A percentile compares a stretch with the other conserved stretches of the same genome.
Evolutionary conservation across 92 coral and sea anemone genomes (phyloP).

Genomic region (Porites cylindrica): DNA sequence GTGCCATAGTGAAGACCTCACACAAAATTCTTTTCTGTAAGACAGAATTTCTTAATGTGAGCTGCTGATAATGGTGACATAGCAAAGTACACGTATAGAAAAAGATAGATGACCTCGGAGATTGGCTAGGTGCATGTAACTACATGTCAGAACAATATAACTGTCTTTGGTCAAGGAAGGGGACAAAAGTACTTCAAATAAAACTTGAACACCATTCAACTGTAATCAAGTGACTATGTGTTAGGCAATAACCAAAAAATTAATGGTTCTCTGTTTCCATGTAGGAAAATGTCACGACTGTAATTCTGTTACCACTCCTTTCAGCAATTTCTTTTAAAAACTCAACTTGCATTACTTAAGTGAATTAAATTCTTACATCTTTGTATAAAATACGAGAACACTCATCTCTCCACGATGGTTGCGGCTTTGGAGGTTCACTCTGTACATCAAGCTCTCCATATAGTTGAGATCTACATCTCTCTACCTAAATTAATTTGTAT

Average conservation of each 20-base stretch:
- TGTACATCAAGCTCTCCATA: no score
- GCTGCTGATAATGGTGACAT: not conserved
- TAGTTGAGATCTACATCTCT: no score
- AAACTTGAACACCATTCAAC: conserved; percentile 5
- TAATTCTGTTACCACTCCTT: not conserved
- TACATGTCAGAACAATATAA: not conserved
- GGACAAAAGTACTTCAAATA: not conserved
- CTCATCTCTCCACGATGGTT: conserved; percentile 8
- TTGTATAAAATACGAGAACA: conserved; percentile 29
- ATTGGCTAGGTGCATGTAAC: not conserved
- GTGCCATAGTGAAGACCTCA: conserved; percentile 28
- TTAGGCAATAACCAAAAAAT: not conserved
- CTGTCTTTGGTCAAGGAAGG: conserved; percentile 10
- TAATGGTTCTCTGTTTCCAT: not conserved
- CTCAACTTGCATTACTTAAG: conserved; percentile 1
- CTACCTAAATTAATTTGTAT: conserved; percentile 7
- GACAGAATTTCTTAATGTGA: conserved; percentile 2
- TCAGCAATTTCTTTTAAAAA: not conserved
- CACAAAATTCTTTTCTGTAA: conserved; percentile 16
- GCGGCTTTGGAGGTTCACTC: no score
- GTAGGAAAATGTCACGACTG: not conserved
- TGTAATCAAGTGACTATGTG: not conserved
- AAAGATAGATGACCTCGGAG: not conserved
- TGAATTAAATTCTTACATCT: conserved; percentile 25
- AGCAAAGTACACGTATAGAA: not conserved